A percentile compares a stretch with the other conserved stretches of the same genome.
Conservation (phyloP, 2,797 vertebrate species). For the Echiichthys vipera region DNA sequence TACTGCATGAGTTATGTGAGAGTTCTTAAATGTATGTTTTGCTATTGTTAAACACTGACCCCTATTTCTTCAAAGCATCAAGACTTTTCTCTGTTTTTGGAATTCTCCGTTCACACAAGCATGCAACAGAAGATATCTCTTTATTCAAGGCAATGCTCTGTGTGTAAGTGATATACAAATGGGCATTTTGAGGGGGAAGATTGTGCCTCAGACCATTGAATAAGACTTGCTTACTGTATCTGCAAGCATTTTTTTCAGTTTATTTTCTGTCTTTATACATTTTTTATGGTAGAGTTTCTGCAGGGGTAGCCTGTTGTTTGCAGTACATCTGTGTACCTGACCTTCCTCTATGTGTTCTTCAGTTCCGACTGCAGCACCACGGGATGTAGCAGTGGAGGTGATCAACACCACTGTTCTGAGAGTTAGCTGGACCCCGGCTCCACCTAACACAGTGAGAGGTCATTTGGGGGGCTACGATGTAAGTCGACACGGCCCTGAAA, state of each 20-base stretch:
- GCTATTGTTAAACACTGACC: too few species aligned
- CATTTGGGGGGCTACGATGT: constrained; percentile 92
- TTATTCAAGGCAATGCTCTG: too few species aligned
- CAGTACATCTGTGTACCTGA: constrained; percentile 31
- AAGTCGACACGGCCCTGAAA: constrained; percentile 41
- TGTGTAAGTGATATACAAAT: too few species aligned
- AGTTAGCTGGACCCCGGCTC: constrained; percentile 91
- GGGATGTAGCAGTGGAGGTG: constrained; percentile 86
- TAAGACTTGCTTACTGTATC: not conserved
- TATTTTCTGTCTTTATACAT: not conserved
- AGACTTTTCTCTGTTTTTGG: too few species aligned
- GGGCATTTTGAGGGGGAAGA: too few species aligned
- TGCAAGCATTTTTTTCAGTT: not conserved
- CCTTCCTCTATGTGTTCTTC: constrained; percentile 46
- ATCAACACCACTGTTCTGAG: constrained; percentile 89
- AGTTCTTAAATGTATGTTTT: too few species aligned
- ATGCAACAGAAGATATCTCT: too few species aligned
- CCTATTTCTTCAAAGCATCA: too few species aligned
- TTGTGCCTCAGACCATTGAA: not conserved
- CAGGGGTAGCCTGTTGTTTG: constrained; percentile 9
- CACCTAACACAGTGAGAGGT: constrained; percentile 89
- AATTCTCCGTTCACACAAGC: too few species aligned
- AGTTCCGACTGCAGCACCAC: constrained; percentile 92
- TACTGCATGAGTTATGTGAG: too few species aligned
- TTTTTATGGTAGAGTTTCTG: not conserved